Evolutionary conservation across 2,797 vertebrate genomes (phyloP).

Genomic region (Onychomys arenicola): DNA sequence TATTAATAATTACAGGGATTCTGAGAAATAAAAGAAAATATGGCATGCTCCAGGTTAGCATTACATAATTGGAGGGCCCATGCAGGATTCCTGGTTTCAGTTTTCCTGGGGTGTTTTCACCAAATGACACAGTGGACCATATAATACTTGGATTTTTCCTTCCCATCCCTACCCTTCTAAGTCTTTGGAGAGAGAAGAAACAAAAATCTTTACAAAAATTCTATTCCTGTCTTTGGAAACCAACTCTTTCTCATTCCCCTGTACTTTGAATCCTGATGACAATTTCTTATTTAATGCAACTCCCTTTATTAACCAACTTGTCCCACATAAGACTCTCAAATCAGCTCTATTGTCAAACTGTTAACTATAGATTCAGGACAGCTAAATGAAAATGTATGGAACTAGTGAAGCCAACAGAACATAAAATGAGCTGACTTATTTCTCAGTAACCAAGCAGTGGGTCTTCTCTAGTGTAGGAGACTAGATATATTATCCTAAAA

Average conservation of each 20-base stretch:
- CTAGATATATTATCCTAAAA: neutral
- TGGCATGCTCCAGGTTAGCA: conserved; percentile 30
- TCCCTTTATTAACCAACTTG: conserved; percentile 2
- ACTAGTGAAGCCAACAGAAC: conserved; percentile 16
- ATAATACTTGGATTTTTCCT: conserved; percentile 50
- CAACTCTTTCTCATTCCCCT: neutral
- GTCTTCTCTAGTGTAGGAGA: neutral
- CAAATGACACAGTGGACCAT: conserved; percentile 52
- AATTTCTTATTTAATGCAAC: neutral
- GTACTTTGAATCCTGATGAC: neutral
- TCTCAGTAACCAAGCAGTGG: neutral
- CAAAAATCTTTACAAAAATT: conserved; percentile 26
- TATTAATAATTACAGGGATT: conserved; percentile 68
- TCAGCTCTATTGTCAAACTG: neutral
- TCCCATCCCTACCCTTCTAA: neutral
- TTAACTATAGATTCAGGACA: neutral
- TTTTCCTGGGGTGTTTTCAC: conserved; percentile 45
- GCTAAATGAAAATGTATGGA: conserved; percentile 29
- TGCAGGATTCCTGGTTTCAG: conserved; percentile 41
- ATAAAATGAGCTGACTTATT: conserved; percentile 38
- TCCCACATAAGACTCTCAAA: neutral
- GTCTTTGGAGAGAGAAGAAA: conserved; percentile 47
- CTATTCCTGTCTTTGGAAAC: conserved; percentile 19
- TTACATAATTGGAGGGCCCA: conserved; percentile 2
- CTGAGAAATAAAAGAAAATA: conserved; percentile 75